These are phyloP conservation scores for Takifugu rubripes DNA, from an alignment of 2,797 vertebrate species.

Conservation along the genomic window DNA sequence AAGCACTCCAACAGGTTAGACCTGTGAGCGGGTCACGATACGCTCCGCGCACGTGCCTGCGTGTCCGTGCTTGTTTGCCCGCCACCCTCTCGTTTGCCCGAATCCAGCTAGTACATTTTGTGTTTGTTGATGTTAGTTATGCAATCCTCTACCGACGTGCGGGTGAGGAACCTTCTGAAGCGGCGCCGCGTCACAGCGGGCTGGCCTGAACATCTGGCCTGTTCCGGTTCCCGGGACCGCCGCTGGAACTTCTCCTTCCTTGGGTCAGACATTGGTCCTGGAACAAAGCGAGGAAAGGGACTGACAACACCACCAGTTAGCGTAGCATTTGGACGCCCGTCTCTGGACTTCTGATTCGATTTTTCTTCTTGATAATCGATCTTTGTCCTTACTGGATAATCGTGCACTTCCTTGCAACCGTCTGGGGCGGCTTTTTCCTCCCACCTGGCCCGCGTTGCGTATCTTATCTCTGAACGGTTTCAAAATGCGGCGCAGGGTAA, in stretches of 20 bases:
- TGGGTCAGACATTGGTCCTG: background rate
- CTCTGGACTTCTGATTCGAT: background rate
- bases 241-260: background rate
- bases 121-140: slow-evolving; percentile 51
- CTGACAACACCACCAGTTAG: too few species aligned
- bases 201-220: background rate
- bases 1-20: slow-evolving; percentile 49
- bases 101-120: slow-evolving; percentile 36
- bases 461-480: slow-evolving; percentile 36
- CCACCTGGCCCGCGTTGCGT: background rate
- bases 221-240: too few species aligned
- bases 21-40: slow-evolving; percentile 30
- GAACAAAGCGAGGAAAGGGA: too few species aligned
- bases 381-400: too few species aligned
- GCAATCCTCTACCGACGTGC: slow-evolving; percentile 23
- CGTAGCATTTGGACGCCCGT: too few species aligned
- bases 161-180: slow-evolving; percentile 3
- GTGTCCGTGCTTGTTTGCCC: slow-evolving; percentile 30
- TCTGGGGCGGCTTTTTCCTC: background rate
- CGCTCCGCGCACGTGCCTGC: slow-evolving; percentile 9
- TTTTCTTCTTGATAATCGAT: background rate
- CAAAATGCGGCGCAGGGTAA: slow-evolving; percentile 20
- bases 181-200: background rate
- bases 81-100: slow-evolving; percentile 15
- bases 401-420: background rate